Base-by-base conservation (phyloP, 1,140 invertebrate genomes). In the Drosophila repleta region DNA sequence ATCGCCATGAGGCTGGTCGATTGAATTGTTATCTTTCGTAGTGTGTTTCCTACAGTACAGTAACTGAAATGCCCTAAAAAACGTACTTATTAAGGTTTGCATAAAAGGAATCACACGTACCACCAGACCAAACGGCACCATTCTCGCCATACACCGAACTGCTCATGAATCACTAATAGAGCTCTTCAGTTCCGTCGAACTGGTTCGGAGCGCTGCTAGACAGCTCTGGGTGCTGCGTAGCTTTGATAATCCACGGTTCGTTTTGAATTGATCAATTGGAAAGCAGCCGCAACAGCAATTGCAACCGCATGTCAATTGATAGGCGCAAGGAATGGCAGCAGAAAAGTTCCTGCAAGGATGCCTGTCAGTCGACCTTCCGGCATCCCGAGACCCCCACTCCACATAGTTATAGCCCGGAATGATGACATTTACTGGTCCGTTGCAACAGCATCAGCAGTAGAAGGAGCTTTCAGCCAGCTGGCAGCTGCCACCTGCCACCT, bases 181-280 rank as follows among this genome's bases (percentile, higher is more conserved):
- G 5, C 3, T 35, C 32, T 3, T 2, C 11, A 41, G 39, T 41
- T 41, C 15, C 4, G 6, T 7, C 2, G 39, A 17, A 41, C 39
- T 41, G 4, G 39, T 18, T 43, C 15, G 39, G 39, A 17, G 4
- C 39, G 6, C 0, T 6, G 15, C 1, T 5, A 43, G 7, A 0
- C 39, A 43, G 6, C 39, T 29, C 29, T 29, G 29, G 6, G 29
- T 8, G 29, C 29, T 29, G 29, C 29, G 8, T 41, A 60, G 63
- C 67, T 72, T 61, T 67, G 63, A 67, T 67, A 73, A 73, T 73
- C 70, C 64, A 60, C 35, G 53, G 58, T 70, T 73, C 58, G 57
- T 68, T 61, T 66, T 66, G 68, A 64, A 68, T 73, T 73, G 74
- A 76, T 76, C 74, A 76, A 73, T 73, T 76, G 74, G 69, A 73